These are phyloP conservation scores for Antheraea assamensis DNA, from an alignment of 2,888 invertebrate species.

Conservation along the genomic window DNA sequence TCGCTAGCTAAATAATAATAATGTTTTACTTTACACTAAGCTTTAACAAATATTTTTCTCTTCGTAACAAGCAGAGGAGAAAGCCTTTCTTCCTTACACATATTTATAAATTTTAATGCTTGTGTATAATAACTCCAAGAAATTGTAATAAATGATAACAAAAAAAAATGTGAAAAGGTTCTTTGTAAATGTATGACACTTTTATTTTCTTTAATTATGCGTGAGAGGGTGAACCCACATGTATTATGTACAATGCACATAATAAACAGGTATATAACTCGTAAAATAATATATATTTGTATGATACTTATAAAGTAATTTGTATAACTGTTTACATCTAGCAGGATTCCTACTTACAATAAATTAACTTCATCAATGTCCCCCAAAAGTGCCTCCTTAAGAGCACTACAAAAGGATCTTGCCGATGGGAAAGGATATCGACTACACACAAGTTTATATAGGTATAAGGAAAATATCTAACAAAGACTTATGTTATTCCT, in stretches of 20 bases:
- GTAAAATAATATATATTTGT: not conserved
- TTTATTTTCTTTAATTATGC: not conserved
- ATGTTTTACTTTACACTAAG: not conserved
- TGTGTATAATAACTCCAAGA: not conserved
- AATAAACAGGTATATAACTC: not conserved
- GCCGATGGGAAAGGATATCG: no score
- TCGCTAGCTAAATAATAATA: conserved; percentile 61
- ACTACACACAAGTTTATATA: no score
- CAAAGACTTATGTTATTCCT: no score
- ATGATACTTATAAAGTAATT: no score
- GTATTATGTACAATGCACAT: not conserved
- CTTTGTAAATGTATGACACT: not conserved
- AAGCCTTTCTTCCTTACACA: not conserved
- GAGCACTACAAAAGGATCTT: no score
- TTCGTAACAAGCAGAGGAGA: not conserved
- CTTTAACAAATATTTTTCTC: not conserved
- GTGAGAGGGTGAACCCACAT: not conserved
- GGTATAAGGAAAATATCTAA: no score
- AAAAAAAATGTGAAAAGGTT: not conserved
- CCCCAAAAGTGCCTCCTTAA: no score
- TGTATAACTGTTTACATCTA: no score
- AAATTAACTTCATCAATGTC: no score
- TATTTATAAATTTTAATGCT: not conserved
- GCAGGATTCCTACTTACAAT: no score
- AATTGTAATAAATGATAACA: not conserved